Conservation (phyloP, 1,140 invertebrate species). For the Neotoxoptera formosana region DNA sequence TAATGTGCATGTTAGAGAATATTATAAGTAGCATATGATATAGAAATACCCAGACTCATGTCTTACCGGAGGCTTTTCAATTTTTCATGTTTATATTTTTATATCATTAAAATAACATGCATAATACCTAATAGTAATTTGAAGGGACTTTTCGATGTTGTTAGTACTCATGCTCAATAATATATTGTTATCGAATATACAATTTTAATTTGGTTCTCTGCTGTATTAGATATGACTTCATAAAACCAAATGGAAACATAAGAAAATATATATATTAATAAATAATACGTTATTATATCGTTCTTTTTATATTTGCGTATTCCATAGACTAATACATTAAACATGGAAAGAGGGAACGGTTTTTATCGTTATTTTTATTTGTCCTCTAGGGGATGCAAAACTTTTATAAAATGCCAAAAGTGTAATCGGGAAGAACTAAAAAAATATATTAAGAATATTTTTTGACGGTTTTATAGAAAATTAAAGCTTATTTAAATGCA, state of each 20-base stretch:
- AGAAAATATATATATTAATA: conserved; percentile 27
- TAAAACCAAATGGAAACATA: conserved; percentile 16
- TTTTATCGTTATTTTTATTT: conserved; percentile 48
- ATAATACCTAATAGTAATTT: background rate
- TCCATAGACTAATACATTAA: conserved; percentile 37
- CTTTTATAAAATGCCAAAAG: conserved; percentile 36
- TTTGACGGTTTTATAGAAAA: background rate
- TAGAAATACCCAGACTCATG: background rate
- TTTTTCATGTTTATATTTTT: background rate
- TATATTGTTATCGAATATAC: background rate
- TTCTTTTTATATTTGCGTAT: conserved; percentile 22
- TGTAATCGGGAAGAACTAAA: conserved; percentile 8
- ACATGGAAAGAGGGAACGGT: background rate
- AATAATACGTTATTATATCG: conserved; percentile 35
- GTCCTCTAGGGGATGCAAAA: conserved; percentile 30
- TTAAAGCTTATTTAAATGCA: background rate
- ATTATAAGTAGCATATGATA: background rate
- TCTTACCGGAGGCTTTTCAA: background rate
- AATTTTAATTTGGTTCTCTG: background rate
- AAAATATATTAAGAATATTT: background rate
- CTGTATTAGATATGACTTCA: conserved; percentile 4
- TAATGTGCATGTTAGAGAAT: background rate
- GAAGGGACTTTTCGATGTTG: background rate
- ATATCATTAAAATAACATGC: background rate
- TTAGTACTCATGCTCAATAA: background rate